A percentile compares a stretch with the other conserved stretches of the same genome.
Conservation (phyloP, 1,140 invertebrate genomes). For the Drosophila nikananu region DNA sequence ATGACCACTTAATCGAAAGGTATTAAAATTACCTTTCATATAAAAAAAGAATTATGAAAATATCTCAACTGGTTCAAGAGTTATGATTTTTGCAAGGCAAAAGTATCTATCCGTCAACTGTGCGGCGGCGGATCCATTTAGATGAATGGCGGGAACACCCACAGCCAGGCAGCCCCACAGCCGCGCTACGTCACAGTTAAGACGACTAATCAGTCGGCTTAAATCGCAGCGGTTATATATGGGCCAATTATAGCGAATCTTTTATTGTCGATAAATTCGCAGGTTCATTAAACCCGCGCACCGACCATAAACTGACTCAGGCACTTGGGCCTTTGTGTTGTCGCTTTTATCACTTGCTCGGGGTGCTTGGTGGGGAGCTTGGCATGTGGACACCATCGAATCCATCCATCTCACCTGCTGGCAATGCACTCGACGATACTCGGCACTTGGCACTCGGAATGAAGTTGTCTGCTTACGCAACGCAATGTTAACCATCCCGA, state of each 20-base stretch:
- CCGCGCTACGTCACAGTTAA: constrained; percentile 37
- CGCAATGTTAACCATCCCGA: constrained; percentile 68
- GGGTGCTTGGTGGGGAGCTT: constrained; percentile 43
- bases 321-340: constrained; percentile 31
- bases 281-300: constrained; percentile 71
- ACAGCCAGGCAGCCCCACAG: constrained; percentile 18
- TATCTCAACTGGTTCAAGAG: no score
- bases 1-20: no score
- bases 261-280: constrained; percentile 79
- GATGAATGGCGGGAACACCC: constrained; percentile 75
- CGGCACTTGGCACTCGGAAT: constrained; percentile 42
- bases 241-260: constrained; percentile 72
- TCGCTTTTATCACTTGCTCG: constrained; percentile 31
- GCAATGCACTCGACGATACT: constrained; percentile 48
- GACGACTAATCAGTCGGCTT: constrained; percentile 38
- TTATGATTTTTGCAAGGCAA: no score
- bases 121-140: constrained; percentile 35
- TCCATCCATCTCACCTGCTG: constrained; percentile 15
- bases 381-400: constrained; percentile 47
- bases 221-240: constrained; percentile 69
- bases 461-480: constrained; percentile 58
- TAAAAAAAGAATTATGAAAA: no score
- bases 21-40: no score
- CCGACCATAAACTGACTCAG: constrained; percentile 48
- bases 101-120: no score